Evolutionary conservation across 1,140 invertebrate genomes (phyloP).

Genomic region (Drusus annulatus): DNA sequence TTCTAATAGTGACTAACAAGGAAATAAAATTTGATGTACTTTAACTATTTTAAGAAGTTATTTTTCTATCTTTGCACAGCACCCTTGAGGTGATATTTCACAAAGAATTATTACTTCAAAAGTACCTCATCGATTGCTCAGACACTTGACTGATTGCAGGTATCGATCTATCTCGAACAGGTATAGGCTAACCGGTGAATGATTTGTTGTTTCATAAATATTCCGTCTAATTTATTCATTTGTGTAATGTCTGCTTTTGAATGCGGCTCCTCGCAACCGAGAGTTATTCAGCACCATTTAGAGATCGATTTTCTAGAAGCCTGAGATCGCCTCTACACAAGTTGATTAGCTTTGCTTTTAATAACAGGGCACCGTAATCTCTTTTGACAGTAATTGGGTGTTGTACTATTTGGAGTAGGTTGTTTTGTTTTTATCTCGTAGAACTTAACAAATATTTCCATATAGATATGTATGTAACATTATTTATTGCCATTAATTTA

Average conservation of each 20-base stretch:
- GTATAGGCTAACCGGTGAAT: background rate
- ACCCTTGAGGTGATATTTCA: background rate
- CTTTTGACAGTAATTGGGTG: conserved; percentile 39
- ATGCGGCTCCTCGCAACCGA: background rate
- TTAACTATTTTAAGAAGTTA: too few species aligned
- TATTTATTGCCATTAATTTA: background rate
- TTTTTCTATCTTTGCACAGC: background rate
- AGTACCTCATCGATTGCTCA: background rate
- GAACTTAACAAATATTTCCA: background rate
- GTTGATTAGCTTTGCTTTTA: conserved; percentile 37
- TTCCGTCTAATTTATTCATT: conserved; percentile 28
- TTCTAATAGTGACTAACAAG: too few species aligned
- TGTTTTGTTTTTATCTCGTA: conserved; percentile 13
- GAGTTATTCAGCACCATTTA: conserved; percentile 17
- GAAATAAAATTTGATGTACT: background rate
- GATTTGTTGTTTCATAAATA: conserved; percentile 33
- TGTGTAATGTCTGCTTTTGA: conserved; percentile 20
- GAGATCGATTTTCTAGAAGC: conserved; percentile 34
- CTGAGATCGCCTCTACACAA: conserved; percentile 22
- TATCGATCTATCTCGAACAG: background rate
- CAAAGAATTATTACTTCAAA: background rate
- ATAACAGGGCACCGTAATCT: conserved; percentile 30
- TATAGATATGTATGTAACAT: background rate
- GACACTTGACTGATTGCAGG: background rate
- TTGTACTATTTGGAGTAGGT: conserved; percentile 22